Percentiles rank a stretch among this genome's conserved stretches.
phyloP scores from a whole-genome alignment of 2,797 vertebrate genomes.

The Enteromius treurensis region DNA sequence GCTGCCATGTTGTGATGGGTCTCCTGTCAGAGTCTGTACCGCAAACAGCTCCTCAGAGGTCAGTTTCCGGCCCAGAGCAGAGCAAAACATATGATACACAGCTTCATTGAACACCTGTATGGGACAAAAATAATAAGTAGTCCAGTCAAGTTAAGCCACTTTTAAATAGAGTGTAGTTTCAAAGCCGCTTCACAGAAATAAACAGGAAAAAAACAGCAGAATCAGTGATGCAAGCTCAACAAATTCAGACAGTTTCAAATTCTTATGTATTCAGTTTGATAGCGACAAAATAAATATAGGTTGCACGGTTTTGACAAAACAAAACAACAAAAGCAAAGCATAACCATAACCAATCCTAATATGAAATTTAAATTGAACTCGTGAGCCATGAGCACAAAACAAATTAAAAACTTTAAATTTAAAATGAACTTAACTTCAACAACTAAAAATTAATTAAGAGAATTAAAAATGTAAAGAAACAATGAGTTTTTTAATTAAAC shows the following conservation, averaged over 20 bases:
- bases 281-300: background rate
- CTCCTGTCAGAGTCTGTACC: conserved; percentile 68
- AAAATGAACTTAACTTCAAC: background rate
- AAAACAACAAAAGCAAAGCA: background rate
- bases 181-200: background rate
- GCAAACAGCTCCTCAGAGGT: conserved; percentile 73
- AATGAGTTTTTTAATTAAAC: background rate
- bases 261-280: background rate
- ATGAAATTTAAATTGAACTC: background rate
- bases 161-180: background rate
- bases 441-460: background rate
- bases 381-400: background rate
- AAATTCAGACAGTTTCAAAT: background rate
- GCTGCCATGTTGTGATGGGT: conserved; percentile 60
- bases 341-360: background rate
- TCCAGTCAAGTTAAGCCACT: no score
- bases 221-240: background rate
- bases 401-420: no score
- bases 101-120: conserved; percentile 54
- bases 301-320: background rate
- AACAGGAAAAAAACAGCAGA: background rate
- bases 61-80: conserved; percentile 70
- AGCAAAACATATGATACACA: conserved; percentile 54
- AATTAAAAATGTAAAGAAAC: background rate
- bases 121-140: background rate